Evolutionary conservation across 2,888 invertebrate genomes (phyloP).

Genomic region (Drosophila sordidula): DNA sequence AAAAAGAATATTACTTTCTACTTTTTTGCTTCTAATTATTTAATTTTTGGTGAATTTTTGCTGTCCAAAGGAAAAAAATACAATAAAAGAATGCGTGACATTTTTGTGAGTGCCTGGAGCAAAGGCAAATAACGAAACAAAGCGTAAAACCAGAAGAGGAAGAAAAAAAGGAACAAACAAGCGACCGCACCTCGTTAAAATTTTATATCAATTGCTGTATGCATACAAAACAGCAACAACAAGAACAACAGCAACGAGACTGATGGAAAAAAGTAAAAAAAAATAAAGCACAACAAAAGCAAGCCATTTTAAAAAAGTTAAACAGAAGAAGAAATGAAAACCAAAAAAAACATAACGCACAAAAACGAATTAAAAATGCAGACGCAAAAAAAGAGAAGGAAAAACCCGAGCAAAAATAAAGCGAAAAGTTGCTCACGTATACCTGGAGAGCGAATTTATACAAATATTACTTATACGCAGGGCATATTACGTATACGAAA

Average conservation of each 20-base stretch:
- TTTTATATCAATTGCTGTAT: constrained; percentile 66
- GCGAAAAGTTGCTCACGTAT: constrained; percentile 8
- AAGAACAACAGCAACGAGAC: constrained; percentile 7
- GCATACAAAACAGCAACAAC: constrained; percentile 35
- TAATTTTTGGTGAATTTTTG: constrained; percentile 4
- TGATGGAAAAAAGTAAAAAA: constrained; percentile 34
- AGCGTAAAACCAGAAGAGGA: constrained; percentile 13
- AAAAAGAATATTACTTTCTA: background rate
- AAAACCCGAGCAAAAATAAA: constrained; percentile 12
- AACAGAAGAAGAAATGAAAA: constrained; percentile 41
- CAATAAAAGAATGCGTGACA: constrained; percentile 56
- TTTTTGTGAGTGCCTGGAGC: constrained; percentile 37
- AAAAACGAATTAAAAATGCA: constrained; percentile 64
- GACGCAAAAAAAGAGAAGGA: constrained; percentile 17
- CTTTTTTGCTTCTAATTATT: constrained; percentile 9
- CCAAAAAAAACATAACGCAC: constrained; percentile 8
- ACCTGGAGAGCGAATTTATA: constrained; percentile 5
- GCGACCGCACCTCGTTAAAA: constrained; percentile 73
- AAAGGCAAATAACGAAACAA: constrained; percentile 22
- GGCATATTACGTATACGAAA: constrained; percentile 22
- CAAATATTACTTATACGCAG: constrained; percentile 34
- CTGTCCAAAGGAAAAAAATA: constrained; percentile 35
- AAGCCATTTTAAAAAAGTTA: constrained; percentile 41
- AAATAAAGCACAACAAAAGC: constrained; percentile 25
- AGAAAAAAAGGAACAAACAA: constrained; percentile 21